Evolutionary conservation across 2,797 vertebrate genomes (phyloP), one percentile per base, ranked within the genome.

Genomic region (Gobionotothen gibberifrons): DNA sequence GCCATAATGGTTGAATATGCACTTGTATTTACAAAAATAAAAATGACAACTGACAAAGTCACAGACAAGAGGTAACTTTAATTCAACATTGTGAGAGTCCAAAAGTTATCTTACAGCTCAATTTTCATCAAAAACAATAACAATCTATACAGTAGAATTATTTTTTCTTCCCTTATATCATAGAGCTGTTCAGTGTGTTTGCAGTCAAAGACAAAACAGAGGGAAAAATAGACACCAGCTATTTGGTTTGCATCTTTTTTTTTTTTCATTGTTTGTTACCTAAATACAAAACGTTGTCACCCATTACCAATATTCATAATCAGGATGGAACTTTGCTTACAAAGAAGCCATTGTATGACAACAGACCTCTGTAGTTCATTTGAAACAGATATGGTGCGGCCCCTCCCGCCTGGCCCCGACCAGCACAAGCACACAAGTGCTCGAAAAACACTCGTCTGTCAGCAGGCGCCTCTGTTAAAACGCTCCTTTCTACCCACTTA

Each of bases 61-160:
- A 98, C 97, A 97, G 97, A 98, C 97, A 98, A 96, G 97, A 98
- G 96, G 96, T 97, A 97, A 98, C 96, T 98, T 98, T 98, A 98
- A 97, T 98, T 98, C 96, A 98, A 97, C 97, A 97, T 96, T 95
- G 96, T 98, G 96, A 97, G 97, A 98, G 95, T 98, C 96, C 95
- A 98, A 98, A 98, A 97, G 95, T 97, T 97, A 93, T 94, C 95
- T 97, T 98, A 98, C 97, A 98, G 96, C 95, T 98, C 96, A 96
- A 93, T 95, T 95, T 97, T 98, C 96, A 96, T 96, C 95, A 96
- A 97, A 97, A 97, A 97, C 96, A 96, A 96, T 97, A 97, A 97
- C 96, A 97, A 97, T 97, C 95, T 97, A 96, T 98, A 98, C 97
- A 97, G 96, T 97, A 97, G 96, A 97, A 93, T 95, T 94, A 95